Conservation (phyloP, 2,888 invertebrate species). For the Orthosia incerta region DNA sequence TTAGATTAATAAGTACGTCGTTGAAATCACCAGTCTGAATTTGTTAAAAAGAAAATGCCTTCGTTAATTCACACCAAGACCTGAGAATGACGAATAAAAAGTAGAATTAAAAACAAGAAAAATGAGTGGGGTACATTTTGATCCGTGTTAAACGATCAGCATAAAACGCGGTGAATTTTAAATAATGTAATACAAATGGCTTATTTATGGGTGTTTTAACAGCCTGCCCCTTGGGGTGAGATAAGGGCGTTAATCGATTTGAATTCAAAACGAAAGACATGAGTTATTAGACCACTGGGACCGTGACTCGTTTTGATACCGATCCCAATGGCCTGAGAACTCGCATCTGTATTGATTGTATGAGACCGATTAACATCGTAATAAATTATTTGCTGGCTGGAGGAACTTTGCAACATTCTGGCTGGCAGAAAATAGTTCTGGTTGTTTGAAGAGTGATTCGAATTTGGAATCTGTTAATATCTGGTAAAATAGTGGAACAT, state of each 20-base stretch:
- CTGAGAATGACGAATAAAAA: neutral
- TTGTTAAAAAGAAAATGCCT: neutral
- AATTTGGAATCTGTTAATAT: neutral
- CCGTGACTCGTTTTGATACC: neutral
- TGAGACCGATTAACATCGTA: neutral
- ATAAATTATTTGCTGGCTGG: neutral
- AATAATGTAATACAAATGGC: neutral
- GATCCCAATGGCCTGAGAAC: neutral
- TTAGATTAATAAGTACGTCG: no score
- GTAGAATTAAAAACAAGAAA: neutral
- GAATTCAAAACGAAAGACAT: neutral
- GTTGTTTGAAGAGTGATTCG: neutral
- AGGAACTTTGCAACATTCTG: neutral
- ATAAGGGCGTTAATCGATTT: neutral
- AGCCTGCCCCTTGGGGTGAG: no score
- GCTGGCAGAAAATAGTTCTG: neutral
- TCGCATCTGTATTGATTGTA: neutral
- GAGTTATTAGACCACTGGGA: neutral
- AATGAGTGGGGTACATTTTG: no score
- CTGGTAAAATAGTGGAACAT: no score
- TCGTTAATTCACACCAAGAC: neutral
- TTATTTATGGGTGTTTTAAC: neutral
- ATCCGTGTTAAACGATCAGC: neutral
- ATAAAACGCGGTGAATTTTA: neutral
- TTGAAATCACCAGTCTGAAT: neutral